Base-by-base conservation (phyloP, 2,113 vertebrate genomes). In the Erpornis zantholeuca region DNA sequence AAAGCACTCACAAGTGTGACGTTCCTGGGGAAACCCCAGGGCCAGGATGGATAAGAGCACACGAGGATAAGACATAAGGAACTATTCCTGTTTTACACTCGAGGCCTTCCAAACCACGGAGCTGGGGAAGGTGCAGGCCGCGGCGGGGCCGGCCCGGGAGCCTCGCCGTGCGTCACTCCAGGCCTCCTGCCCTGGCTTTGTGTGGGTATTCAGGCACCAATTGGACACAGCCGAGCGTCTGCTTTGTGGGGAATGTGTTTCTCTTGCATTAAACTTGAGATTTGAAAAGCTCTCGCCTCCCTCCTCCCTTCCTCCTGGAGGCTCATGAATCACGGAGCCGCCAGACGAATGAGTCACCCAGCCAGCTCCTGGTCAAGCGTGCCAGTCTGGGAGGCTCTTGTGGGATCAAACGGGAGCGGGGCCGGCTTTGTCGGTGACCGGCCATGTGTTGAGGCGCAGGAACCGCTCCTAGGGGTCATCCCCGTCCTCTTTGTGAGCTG, bases 291-390 rank as follows among this genome's bases (percentile, higher is more conserved):
- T 56, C 71, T 86, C 1, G 1, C 82, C 77, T 94, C 90, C 90
- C 93, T 95, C 96, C 96, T 97, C 94, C 96, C 96, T 97, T 95
- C 96, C 88, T 97, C 88, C 94, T 96, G 94, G 93, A 95, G 82
- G 92, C 76, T 93, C 92, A 97, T 96, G 96, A 97, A 97, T 97
- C 96, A 94, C 93, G 35, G 94, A 95, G 95, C 96, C 72, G 86
- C 95, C 96, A 97, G 96, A 97, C 92, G 5, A 86, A 92, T 97
- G 96, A 96, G 76, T 96, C 96, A 97, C 88, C 60, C 92, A 6
- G 96, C 80, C 93, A 84, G 88, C 38, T 96, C 79, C 61, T 97
- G 96, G 96, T 96, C 96, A 96, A 95, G 96, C 94, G 36, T 95
- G 94, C 96, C 94, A 94, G 96, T 42, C 94, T 88, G 92, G 61